Conservation (phyloP, 1,140 invertebrate genomes). For the Ips typographus region DNA sequence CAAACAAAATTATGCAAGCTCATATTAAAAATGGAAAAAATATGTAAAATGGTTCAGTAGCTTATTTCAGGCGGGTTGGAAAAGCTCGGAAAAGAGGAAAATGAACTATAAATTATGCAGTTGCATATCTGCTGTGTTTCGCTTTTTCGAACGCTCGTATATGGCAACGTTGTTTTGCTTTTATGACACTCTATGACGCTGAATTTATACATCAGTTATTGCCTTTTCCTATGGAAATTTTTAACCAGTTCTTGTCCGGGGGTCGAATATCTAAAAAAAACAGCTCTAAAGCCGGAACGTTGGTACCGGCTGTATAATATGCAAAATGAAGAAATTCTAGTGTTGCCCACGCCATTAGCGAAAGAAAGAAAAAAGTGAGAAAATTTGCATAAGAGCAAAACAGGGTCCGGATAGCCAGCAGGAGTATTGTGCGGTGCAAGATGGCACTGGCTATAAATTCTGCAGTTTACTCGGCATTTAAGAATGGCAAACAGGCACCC, state of each 20-base stretch:
- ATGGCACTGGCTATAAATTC: constrained; percentile 48
- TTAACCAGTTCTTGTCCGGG: no score
- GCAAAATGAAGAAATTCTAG: constrained; percentile 26
- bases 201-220: no score
- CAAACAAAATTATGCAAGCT: constrained; percentile 34
- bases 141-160: constrained; percentile 18
- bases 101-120: constrained; percentile 32
- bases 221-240: no score
- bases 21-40: constrained; percentile 34
- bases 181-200: neutral
- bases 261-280: no score
- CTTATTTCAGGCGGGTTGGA: constrained; percentile 22
- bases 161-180: constrained; percentile 15
- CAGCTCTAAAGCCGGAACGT: no score
- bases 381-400: constrained; percentile 28
- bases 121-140: constrained; percentile 30
- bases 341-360: constrained; percentile 8
- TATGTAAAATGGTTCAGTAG: constrained; percentile 31
- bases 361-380: constrained; percentile 13
- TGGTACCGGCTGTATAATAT: neutral
- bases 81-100: constrained; percentile 24
- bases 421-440: constrained; percentile 37
- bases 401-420: constrained; percentile 18
- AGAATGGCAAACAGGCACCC: constrained; percentile 33
- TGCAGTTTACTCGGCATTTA: constrained; percentile 47